Evolutionary conservation across 2,888 invertebrate genomes (phyloP), one percentile per base, ranked within the genome.

Genomic region (Copidosoma aretas): DNA sequence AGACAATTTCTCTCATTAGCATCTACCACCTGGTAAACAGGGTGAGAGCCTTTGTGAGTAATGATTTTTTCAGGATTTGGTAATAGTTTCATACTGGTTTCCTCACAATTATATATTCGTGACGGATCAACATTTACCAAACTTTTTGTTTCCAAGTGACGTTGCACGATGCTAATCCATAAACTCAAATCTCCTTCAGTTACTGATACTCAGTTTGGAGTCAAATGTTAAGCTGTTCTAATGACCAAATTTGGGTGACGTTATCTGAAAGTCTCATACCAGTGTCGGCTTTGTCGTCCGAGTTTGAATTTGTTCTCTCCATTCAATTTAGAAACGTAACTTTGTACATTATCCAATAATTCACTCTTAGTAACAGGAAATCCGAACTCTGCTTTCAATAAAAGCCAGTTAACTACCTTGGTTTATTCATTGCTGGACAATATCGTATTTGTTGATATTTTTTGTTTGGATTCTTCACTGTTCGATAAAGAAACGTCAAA

Each of bases 321-420:
- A 32, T 5, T 32, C 8, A 32, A 32, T 32, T 32, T 5, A 32
- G 32, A 32, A 32, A 70, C 21, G 52, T 71, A 49, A n/a, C 32
- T 10, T 57, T 64, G 39, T 41, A 73, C 70, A 65, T 65, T 70
- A n/a, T 67, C 56, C 15, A 70, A 49, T 39, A 72, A 58, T 54
- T 68, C 49, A 32, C 22, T 22, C 58, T 62, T 70, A 10, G 66
- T 66, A 14, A 61, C 58, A 51, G 66, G 65, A 59, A 70, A 65
- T 46, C 65, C 63, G 17, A 15, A 43, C 32, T 67, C 43, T 56
- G 62, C 46, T 22, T 53, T 58, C 32, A 57, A 67, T 21, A 53
- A 17, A 53, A 53, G n/a, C 53, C 53, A 53, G 19, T 53, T 2
- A 19, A 21, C 10, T 25, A 53, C 22, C 19, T 52, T 39, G 12